phyloP scores from a whole-genome alignment of 2,113 vertebrate species.

The Madoqua kirkii region DNA sequence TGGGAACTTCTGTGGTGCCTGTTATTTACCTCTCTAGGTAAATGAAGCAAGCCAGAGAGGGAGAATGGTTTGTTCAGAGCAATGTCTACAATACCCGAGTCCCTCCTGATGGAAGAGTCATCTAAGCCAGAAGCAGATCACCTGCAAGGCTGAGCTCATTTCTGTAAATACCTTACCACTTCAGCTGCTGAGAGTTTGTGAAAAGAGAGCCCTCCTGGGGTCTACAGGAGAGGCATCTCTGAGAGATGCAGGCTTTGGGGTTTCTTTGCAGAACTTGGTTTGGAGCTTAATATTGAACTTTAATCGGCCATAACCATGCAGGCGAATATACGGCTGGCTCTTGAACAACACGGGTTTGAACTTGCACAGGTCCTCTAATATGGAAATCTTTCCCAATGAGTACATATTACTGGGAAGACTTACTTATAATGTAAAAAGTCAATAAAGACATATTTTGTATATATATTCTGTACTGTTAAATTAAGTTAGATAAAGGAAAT shows the following conservation, averaged over 20 bases:
- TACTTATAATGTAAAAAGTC: background rate
- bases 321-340: background rate
- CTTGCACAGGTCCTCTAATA: background rate
- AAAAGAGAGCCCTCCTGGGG: background rate
- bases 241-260: background rate
- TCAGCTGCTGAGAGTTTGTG: background rate
- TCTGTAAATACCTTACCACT: background rate
- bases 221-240: background rate
- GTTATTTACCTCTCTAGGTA: slow-evolving; percentile 34
- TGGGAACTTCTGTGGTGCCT: background rate
- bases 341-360: background rate
- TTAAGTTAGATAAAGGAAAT: background rate
- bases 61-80: background rate
- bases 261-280: background rate
- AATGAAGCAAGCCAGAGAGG: background rate
- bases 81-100: background rate
- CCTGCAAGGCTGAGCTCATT: background rate
- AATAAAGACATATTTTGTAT: background rate
- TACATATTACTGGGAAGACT: background rate
- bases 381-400: background rate
- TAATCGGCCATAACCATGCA: background rate
- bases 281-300: background rate
- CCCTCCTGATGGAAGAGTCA: background rate
- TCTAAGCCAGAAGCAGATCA: background rate
- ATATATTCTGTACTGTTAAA: background rate